Base-by-base conservation (phyloP, 2,888 invertebrate species). In the Cephus runcator region DNA sequence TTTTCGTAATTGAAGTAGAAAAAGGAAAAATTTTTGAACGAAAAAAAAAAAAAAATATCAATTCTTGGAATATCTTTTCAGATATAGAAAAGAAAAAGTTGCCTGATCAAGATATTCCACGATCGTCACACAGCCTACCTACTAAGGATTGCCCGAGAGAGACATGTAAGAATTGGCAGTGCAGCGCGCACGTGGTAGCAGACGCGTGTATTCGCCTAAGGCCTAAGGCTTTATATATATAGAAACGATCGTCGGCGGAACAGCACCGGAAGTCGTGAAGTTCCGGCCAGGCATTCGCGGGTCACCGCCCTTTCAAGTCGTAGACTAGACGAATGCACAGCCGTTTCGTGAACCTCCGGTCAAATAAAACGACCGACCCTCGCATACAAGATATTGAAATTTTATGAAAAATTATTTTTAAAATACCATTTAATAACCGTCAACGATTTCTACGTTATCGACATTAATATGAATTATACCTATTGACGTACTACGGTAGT, bases 211-310 rank as follows among this genome's bases (percentile, higher is more conserved):
- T 34, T 73, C 73, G 12, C 68, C n/a, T 34, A 69, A 34, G 31
- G 33, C 71, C 75, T 74, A 69, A 40, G 76, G 33, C 40, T 33
- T 69, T 76, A 81, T 80, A 80, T 81, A 83, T 80, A 83, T 82
- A 83, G 88, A 88, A 87, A 87, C 87, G 89, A 87, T 86, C 84
- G 85, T 56, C 86, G 88, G 85, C 87, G 87, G 88, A 88, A 90
- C 89, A 88, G 85, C 87, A 90, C 90, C 89, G 90, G 90, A 90
- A 89, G 90, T 83, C 87, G 87, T 89, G 86, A 86, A 90, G 90
- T 90, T 90, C 90, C 90, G 89, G 87, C 89, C 87, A 87, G 86
- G 88, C 87, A 79, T 75, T 78, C 81, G 84, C 87, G 89, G 90
- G 90, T 90, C 90, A 90, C 86, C 88, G 89, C 88, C 88, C 89